phyloP scores from a whole-genome alignment of 2,797 vertebrate genomes.

The Hippopotamyrus pictus region DNA sequence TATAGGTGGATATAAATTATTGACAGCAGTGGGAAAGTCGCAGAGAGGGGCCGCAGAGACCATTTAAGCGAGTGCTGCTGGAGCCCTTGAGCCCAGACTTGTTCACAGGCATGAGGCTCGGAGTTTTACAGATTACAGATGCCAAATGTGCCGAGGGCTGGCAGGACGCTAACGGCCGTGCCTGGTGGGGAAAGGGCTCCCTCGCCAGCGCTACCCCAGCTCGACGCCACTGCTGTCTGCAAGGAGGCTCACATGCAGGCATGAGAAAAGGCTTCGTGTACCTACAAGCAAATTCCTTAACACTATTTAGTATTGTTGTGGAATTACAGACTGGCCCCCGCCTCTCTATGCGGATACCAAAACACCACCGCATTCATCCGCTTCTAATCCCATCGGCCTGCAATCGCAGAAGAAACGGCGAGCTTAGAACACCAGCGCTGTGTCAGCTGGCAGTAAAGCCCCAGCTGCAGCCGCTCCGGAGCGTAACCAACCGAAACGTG shows the following conservation, averaged over 20 bases:
- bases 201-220: not conserved
- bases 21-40: not conserved
- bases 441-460: not conserved
- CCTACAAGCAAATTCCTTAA: constrained; percentile 13
- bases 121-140: not conserved
- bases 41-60: not conserved
- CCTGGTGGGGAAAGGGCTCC: not conserved
- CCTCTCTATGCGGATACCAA: not conserved
- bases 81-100: not conserved
- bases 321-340: not conserved
- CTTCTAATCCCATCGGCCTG: not conserved
- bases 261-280: not conserved
- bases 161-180: not conserved
- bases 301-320: constrained; percentile 3
- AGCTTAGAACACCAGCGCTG: not conserved
- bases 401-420: not conserved
- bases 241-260: not conserved
- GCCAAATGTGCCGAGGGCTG: not conserved
- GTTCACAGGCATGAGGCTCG: not conserved
- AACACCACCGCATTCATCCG: not conserved
- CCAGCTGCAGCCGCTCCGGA: not conserved
- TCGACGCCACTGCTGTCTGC: not conserved
- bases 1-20: not conserved
- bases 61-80: not conserved
- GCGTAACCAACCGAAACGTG: not conserved